A percentile compares a stretch with the other conserved stretches of the same genome.
Evolutionary conservation across 2,797 vertebrate species (phyloP).

Genomic region (Australoheros facetus): DNA sequence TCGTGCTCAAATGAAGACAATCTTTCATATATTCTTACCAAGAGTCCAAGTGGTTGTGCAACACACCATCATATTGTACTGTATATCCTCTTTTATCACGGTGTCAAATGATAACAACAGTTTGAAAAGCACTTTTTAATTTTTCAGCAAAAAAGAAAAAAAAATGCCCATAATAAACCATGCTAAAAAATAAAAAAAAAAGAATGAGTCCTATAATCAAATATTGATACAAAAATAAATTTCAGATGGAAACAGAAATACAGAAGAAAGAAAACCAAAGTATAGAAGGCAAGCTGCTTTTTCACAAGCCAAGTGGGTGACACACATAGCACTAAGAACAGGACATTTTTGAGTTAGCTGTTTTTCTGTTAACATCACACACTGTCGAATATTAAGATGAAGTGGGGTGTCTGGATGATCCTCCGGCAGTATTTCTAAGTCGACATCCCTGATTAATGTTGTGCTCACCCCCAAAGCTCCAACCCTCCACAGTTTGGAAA

Average conservation of each 20-base stretch:
- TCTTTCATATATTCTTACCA: slow-evolving; percentile 86
- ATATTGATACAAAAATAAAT: slow-evolving; percentile 86
- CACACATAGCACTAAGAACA: slow-evolving; percentile 83
- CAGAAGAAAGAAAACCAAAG: slow-evolving; percentile 78
- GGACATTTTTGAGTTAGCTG: slow-evolving; percentile 75
- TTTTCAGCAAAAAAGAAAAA: slow-evolving; percentile 78
- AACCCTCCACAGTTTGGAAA: slow-evolving; percentile 60
- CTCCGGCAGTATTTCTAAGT: slow-evolving; percentile 76
- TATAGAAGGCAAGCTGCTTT: slow-evolving; percentile 85
- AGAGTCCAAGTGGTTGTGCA: slow-evolving; percentile 87
- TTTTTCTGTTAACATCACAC: slow-evolving; percentile 78
- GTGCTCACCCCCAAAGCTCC: slow-evolving; percentile 66
- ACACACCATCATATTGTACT: slow-evolving; percentile 83
- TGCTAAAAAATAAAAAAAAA: slow-evolving; percentile 72
- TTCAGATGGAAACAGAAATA: slow-evolving; percentile 81
- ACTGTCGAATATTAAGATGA: slow-evolving; percentile 78
- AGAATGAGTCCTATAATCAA: slow-evolving; percentile 79
- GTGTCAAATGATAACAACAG: slow-evolving; percentile 85
- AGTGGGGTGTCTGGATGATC: slow-evolving; percentile 76
- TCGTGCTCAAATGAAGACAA: slow-evolving; percentile 91
- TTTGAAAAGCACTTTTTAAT: slow-evolving; percentile 85
- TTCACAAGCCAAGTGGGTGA: slow-evolving; percentile 85
- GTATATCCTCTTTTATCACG: slow-evolving; percentile 83
- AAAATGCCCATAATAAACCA: slow-evolving; percentile 79
- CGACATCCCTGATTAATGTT: slow-evolving; percentile 79